Evolutionary conservation across 2,797 vertebrate genomes (phyloP), one percentile per base, ranked within the genome.

Genomic region (Phalloptychus januarius): DNA sequence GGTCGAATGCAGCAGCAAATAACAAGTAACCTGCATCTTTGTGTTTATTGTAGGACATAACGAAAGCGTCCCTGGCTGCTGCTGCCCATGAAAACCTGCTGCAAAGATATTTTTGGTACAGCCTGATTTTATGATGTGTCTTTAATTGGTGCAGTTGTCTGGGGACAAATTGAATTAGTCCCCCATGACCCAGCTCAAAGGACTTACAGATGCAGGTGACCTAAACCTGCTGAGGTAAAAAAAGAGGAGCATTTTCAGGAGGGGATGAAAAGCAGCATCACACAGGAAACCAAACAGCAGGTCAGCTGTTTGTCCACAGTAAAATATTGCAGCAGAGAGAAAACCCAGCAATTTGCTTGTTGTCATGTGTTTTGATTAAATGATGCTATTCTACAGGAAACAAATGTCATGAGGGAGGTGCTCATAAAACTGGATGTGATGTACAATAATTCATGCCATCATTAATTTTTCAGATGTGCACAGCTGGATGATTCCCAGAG

Each of bases 91-190:
- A 81, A 92, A 88, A 87, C 86, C 87, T 92, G 86, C 87, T 85
- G 80, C 82, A 90, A 89, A 88, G 86, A 83, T 83, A 85, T 92
- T 90, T 91, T 86, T 87, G 81, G 77, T 90, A 89, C 86, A 86
- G 85, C 79, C 74, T 46, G 65, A 76, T 88, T 89, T 90, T 78
- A 84, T 90, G 80, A 82, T 90, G 79, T 89, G 83, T 72, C 90
- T 87, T 86, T 88, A 91, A 92, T 92, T 91, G 86, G 81, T 83
- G 88, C 89, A 90, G 88, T 86, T 90, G 84, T 79, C 83, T 82
- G 82, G 85, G 84, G 75, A 86, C 79, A 90, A 89, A 91, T 89
- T 85, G 50, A 91, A 90, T 92, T 82, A 89, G 75, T n/a, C 54
- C 56, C 33, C 52, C 56, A 79, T 72, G 79, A 4, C 28, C 79